phyloP scores from a whole-genome alignment of 2,113 vertebrate species.

The Morone chrysops region DNA sequence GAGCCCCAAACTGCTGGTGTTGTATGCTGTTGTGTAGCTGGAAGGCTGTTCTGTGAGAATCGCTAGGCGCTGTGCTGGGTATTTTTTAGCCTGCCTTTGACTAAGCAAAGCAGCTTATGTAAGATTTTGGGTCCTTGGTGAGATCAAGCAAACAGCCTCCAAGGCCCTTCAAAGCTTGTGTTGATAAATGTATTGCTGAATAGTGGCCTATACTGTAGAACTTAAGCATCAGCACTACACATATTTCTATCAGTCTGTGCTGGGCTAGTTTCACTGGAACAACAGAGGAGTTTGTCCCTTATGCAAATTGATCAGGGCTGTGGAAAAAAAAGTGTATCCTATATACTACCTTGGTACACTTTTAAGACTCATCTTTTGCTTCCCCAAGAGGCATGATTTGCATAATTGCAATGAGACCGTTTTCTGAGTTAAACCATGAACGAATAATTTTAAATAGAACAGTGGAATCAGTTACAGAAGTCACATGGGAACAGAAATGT shows the following conservation, averaged over 20 bases:
- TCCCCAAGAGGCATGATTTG: conserved; percentile 1
- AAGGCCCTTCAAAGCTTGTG: conserved; percentile 65
- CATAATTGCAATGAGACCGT: conserved; percentile 14
- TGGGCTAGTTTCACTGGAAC: conserved; percentile 27
- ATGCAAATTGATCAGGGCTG: conserved; percentile 52
- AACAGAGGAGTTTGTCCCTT: conserved; percentile 34
- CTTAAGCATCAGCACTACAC: conserved; percentile 46
- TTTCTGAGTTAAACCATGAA: conserved; percentile 4
- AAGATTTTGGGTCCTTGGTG: conserved; percentile 74
- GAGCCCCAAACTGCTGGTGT: conserved; percentile 63
- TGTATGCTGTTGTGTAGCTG: conserved; percentile 63
- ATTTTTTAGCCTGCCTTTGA: conserved; percentile 67
- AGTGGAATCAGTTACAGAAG: conserved; percentile 30
- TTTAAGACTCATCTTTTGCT: conserved; percentile 23
- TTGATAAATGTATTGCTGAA: conserved; percentile 72
- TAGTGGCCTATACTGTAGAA: conserved; percentile 46
- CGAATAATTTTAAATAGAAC: conserved; percentile 8
- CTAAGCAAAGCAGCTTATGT: conserved; percentile 77
- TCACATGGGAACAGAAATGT: not conserved
- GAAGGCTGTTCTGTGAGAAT: conserved; percentile 60
- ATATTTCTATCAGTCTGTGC: conserved; percentile 39
- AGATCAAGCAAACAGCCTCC: conserved; percentile 70
- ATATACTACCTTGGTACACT: not conserved
- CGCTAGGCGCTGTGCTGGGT: conserved; percentile 47
- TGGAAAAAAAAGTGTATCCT: conserved; percentile 3